phyloP scores from a whole-genome alignment of 2,888 invertebrate species.

The Drosophila aldrichi region DNA sequence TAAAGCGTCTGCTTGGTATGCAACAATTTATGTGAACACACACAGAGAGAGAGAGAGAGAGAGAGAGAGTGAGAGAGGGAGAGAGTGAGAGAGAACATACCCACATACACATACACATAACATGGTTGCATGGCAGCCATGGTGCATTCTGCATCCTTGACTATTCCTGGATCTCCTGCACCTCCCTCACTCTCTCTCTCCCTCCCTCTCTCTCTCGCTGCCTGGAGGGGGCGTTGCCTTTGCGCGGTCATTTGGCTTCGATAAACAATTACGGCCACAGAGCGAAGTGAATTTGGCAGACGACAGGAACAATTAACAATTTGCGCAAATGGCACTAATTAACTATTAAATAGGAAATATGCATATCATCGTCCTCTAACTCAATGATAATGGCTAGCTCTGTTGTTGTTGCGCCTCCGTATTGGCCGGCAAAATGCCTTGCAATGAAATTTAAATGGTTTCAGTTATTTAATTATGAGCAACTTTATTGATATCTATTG shows the following conservation, averaged over 20 bases:
- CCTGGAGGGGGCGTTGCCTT: slow-evolving; percentile 44
- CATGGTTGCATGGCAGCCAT: slow-evolving; percentile 27
- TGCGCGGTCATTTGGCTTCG: slow-evolving; percentile 67
- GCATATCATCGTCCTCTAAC: slow-evolving; percentile 30
- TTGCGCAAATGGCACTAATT: slow-evolving; percentile 69
- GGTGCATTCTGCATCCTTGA: neutral
- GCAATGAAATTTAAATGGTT: slow-evolving; percentile 1
- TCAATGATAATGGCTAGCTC: slow-evolving; percentile 2
- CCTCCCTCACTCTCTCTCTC: neutral
- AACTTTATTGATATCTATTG: neutral
- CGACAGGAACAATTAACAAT: slow-evolving; percentile 73
- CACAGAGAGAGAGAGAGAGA: neutral
- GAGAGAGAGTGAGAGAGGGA: too few relatives aligned
- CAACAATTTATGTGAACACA: slow-evolving; percentile 70
- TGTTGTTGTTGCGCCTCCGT: neutral
- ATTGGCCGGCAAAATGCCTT: slow-evolving; percentile 29
- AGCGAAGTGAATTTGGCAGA: slow-evolving; percentile 55
- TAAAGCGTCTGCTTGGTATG: slow-evolving; percentile 74
- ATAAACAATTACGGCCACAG: slow-evolving; percentile 71
- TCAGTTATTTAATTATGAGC: slow-evolving; percentile 18
- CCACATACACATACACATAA: neutral
- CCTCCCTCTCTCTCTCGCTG: neutral
- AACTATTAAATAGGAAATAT: slow-evolving; percentile 66
- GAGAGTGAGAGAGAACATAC: neutral
- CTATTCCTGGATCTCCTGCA: neutral